Base-by-base conservation (phyloP, 1,140 invertebrate genomes). In the Drosophila busckii region DNA sequence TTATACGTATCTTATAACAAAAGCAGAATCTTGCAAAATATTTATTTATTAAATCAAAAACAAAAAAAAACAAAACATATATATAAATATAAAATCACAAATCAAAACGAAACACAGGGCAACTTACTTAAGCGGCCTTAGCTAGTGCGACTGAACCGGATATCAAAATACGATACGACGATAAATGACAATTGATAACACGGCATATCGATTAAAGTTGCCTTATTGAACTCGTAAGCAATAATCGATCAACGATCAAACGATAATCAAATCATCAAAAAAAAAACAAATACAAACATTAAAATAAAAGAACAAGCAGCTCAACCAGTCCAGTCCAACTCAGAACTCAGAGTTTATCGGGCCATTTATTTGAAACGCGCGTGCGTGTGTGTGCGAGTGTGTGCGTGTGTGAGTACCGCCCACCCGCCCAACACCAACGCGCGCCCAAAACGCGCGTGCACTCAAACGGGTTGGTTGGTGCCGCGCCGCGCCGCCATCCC, bases 41-140 rank as follows among this genome's bases (percentile, higher is more conserved):
- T 52, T 38, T 15, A 34, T 37, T 20, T 22, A 54, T 34, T 26
- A 59, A 42, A 7, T 19, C 13, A 35, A 54, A 42, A 25, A 32
- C 28, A 22, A 42, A 40, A 46, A 46, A 10, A 25, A 6, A 22
- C 31, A 48, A 28, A 62, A 32, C 16, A 59, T n/a, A n/a, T n/a
- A n/a, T n/a, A 46, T 35, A 32, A 31, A 37, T 12, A 50, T 26
- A 8, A 34, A 31, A 55, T 28, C n/a, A 45, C 28, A 54, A 45
- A 40, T 1, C n/a, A 31, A 53, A 78, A 55, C 45, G 49, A 78
- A 58, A 78, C 56, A 70, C 50, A 67, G 67, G 71, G 71, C 71
- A 71, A 78, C 67, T 67, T 37, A 70, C 55, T 53, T 50, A n/a
- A 60, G 73, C 75, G 73, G 73, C 73, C 73, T 80, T 80, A 80